Base-by-base conservation (phyloP, 2,888 invertebrate species). In the Caenorhabditis sinica region DNA sequence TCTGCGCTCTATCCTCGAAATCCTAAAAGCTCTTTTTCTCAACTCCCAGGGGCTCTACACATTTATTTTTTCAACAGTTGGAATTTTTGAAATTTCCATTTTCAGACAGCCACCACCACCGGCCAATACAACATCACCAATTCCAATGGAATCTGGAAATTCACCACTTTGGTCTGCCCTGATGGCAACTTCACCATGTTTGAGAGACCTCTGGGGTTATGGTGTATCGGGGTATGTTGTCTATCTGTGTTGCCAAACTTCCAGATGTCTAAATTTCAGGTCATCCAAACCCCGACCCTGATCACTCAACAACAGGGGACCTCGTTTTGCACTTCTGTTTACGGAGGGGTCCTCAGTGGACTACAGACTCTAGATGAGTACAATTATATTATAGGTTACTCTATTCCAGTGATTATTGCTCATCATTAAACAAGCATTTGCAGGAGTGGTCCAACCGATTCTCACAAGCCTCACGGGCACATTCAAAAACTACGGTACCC, bases 291-390 rank as follows among this genome's bases (percentile, higher is more conserved):
- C 5, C 8, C 65, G 5, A 45, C 17, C 3, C 6, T 30, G 0
- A 28, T 45, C 0, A n/a, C 45, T 30, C 45, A 45, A 65, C 15
- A 15, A 1, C 4, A 23, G 28, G 65, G 28, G 0, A 28, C 23
- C 2, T 28, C 65, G 5, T 3, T 17, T 9, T 71, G 71, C 20
- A 6, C 71, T 17, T 15, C 17, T 17, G 11, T 17, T 0, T 58
- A 58, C 30, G 71, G 58, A n/a, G 71, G 71, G 5, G 43, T 60
- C 1, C 23, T 72, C 20, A 72, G 71, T 23, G 71, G 71, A 0
- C 25, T 72, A 6, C 36, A 72, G 28, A 60, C 28, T n/a, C 5
- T 72, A 2, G 58, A 43, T 11, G 71, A 72, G 45, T 43, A 20
- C n/a, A 20, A 72, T 28, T 60, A 11, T 43, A 15, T 72, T 3